Conservation (phyloP, 2,888 invertebrate species). For the Drosophila mayaguana region DNA sequence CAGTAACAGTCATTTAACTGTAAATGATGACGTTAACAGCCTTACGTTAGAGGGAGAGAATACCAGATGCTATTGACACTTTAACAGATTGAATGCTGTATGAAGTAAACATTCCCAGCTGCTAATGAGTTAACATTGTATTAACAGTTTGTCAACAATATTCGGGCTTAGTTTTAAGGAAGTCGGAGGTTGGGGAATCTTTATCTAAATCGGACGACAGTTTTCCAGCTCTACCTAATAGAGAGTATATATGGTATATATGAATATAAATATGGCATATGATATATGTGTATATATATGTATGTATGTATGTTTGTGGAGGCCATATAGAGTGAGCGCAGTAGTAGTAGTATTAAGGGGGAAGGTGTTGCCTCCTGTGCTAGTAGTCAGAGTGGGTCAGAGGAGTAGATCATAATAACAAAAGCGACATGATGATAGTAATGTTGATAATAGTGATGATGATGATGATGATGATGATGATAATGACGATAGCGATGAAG, state of each 20-base stretch:
- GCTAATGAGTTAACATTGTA: background rate
- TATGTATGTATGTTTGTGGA: constrained; percentile 26
- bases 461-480: constrained; percentile 21
- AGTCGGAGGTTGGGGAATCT: background rate
- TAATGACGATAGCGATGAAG: constrained; percentile 16
- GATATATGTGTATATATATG: constrained; percentile 46
- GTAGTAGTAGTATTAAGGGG: constrained; percentile 44
- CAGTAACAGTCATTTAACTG: background rate
- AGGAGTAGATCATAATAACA: constrained; percentile 18
- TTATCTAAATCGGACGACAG: background rate
- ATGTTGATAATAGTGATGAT: constrained; percentile 13
- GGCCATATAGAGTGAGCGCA: constrained; percentile 29
- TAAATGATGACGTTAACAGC: background rate
- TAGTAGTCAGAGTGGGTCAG: constrained; percentile 20
- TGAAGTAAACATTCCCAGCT: too few relatives aligned
- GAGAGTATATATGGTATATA: constrained; percentile 41
- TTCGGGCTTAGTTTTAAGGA: background rate
- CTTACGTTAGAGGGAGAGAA: background rate
- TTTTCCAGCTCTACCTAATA: constrained; percentile 46
- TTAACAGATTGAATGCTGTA: background rate
- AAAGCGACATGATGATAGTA: constrained; percentile 18
- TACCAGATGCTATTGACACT: background rate
- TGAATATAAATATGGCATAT: constrained; percentile 49
- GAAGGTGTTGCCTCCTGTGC: constrained; percentile 29
- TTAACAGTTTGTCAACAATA: background rate